Evolutionary conservation across 64 coral and sea anemone species (phyloP).

Genomic region (Montipora sp.): DNA sequence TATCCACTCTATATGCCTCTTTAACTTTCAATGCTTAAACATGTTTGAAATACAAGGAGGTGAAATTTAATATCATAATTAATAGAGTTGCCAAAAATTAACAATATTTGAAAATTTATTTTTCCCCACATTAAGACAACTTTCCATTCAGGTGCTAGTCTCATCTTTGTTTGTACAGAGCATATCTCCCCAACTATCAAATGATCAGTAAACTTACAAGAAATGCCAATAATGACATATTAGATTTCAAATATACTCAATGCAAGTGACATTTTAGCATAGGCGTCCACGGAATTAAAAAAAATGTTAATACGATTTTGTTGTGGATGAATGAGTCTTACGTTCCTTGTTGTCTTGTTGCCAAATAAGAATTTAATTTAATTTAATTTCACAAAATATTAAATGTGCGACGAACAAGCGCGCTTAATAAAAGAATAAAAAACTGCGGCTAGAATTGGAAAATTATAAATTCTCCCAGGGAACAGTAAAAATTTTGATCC

Average conservation of each 20-base stretch:
- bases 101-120: too few relatives aligned
- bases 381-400: conserved; percentile 3
- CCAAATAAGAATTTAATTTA: not conserved
- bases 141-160: too few relatives aligned
- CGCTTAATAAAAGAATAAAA: too few relatives aligned
- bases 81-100: too few relatives aligned
- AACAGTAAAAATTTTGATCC: not conserved
- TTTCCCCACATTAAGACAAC: too few relatives aligned
- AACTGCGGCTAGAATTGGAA: not conserved
- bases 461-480: conserved; percentile 18
- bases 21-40: too few relatives aligned
- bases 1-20: too few relatives aligned
- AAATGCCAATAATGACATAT: not conserved
- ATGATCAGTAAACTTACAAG: not conserved
- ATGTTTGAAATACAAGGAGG: too few relatives aligned
- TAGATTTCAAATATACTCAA: not conserved
- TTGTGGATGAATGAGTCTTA: not conserved
- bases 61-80: too few relatives aligned
- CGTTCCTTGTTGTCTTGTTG: not conserved
- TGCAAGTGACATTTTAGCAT: not conserved
- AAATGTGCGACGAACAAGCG: not conserved
- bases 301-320: not conserved
- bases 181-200: too few relatives aligned
- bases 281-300: not conserved
- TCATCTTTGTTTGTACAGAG: too few relatives aligned